Conservation (phyloP, 2,888 invertebrate species). For the Lymantria dispar region DNA sequence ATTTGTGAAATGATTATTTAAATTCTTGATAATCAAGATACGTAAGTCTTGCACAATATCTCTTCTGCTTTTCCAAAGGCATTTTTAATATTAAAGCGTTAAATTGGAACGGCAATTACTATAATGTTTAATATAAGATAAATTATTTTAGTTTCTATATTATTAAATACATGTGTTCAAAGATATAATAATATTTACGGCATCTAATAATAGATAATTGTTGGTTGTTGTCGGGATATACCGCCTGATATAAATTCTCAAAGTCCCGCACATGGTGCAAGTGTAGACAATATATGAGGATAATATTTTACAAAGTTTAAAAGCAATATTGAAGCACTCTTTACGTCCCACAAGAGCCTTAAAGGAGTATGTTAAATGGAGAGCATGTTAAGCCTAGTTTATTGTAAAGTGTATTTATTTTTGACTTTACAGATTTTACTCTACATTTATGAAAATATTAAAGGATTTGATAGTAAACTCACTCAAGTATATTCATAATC, state of each 20-base stretch:
- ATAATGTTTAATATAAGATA: no score
- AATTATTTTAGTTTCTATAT: background rate
- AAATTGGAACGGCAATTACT: no score
- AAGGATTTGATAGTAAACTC: no score
- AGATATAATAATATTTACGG: conserved; percentile 31
- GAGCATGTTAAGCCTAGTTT: conserved; percentile 34
- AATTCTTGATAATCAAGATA: no score
- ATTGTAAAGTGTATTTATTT: conserved; percentile 28
- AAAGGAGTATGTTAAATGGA: conserved; percentile 43
- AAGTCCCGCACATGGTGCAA: conserved; percentile 47
- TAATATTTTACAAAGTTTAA: conserved; percentile 66
- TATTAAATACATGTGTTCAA: conserved; percentile 5
- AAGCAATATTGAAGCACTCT: conserved; percentile 59
- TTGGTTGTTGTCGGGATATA: conserved; percentile 38
- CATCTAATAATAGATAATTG: conserved; percentile 35
- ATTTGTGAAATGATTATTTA: no score
- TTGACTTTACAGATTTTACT: background rate
- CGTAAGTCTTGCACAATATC: no score
- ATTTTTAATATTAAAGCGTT: no score
- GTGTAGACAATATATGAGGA: conserved; percentile 64
- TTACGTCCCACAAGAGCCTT: conserved; percentile 36
- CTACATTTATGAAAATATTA: no score
- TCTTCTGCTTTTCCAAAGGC: no score
- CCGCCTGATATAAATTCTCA: conserved; percentile 45
- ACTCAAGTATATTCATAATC: no score